phyloP scores from a whole-genome alignment of 1,140 invertebrate genomes.

The Pogonognathellus flavescens region DNA sequence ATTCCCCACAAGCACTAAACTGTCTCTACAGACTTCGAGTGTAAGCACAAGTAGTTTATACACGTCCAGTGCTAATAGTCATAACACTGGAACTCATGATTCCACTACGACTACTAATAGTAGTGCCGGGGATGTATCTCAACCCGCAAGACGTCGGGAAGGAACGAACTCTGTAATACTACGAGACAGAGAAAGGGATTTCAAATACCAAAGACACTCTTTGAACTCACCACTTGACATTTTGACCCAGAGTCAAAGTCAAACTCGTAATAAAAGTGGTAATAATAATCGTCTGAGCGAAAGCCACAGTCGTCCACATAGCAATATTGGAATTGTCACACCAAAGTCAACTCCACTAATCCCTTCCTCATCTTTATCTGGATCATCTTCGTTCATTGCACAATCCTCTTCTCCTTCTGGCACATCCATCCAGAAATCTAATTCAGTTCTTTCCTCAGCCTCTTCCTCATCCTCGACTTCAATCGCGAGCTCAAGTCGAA shows the following conservation, averaged over 20 bases:
- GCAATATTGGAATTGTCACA: not conserved
- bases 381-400: too few relatives aligned
- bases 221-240: conserved; percentile 62
- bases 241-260: conserved; percentile 24
- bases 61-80: not conserved
- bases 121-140: not conserved
- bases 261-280: not conserved
- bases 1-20: conserved; percentile 65
- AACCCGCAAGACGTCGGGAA: not conserved
- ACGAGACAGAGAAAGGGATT: not conserved
- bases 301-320: not conserved
- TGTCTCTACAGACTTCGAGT: conserved; percentile 24
- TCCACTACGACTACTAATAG: not conserved
- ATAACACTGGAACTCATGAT: not conserved
- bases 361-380: conserved; percentile 28
- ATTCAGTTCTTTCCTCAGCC: conserved; percentile 31
- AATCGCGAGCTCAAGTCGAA: conserved; percentile 39
- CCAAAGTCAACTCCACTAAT: conserved; percentile 14
- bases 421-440: conserved; percentile 18
- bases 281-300: not conserved
- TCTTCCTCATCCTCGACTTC: conserved; percentile 35
- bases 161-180: not conserved
- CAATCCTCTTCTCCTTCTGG: not conserved
- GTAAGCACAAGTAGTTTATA: conserved; percentile 13
- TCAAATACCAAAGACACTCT: conserved; percentile 56